phyloP scores from a whole-genome alignment of 1,140 invertebrate species.

The Aphaenogaster rudis region DNA sequence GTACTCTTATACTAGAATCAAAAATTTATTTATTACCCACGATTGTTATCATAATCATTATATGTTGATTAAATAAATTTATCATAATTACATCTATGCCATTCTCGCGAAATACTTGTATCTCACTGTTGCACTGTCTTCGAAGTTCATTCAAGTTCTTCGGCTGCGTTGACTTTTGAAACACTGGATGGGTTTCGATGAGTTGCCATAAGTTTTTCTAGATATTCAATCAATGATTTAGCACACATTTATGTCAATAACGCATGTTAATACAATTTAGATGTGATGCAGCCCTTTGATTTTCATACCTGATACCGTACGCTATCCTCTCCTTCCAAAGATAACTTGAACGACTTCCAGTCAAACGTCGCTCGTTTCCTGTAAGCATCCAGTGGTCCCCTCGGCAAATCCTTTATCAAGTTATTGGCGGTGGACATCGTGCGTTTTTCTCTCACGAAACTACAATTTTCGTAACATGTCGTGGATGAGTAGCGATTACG shows the following conservation, averaged over 20 bases:
- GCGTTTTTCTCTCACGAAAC: background rate
- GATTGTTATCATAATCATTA: background rate
- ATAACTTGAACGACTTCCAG: conserved; percentile 93
- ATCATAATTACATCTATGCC: conserved; percentile 87
- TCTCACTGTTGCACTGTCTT: conserved; percentile 88
- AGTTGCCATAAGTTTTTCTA: conserved; percentile 94
- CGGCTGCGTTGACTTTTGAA: conserved; percentile 88
- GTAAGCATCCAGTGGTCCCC: conserved; percentile 92
- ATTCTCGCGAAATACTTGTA: conserved; percentile 84
- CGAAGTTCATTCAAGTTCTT: conserved; percentile 91
- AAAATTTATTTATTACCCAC: background rate
- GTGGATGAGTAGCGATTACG: background rate
- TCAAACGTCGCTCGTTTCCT: conserved; percentile 93
- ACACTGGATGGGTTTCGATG: conserved; percentile 93
- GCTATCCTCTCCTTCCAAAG: conserved; percentile 89
- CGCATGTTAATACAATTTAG: conserved; percentile 13
- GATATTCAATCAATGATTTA: conserved; percentile 76
- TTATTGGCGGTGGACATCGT: conserved; percentile 64
- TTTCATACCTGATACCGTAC: conserved; percentile 88
- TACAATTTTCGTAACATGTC: background rate
- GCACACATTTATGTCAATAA: background rate
- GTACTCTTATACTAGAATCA: background rate
- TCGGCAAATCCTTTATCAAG: conserved; percentile 88
- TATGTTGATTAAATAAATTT: background rate
- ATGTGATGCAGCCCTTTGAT: background rate